Evolutionary conservation across 2,113 vertebrate genomes (phyloP).

Genomic region (Martes martes): DNA sequence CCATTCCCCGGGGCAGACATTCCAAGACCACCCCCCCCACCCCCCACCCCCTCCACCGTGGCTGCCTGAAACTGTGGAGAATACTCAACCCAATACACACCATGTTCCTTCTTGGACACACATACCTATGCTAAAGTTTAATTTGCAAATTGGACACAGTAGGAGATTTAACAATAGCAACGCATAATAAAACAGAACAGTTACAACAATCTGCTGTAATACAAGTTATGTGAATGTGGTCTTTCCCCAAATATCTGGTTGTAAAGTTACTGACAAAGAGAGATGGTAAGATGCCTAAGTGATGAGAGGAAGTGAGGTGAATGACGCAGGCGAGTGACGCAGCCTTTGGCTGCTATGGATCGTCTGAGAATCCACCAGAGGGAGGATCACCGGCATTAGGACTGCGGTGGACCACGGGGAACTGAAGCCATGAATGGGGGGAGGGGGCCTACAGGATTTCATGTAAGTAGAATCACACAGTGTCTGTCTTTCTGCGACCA

Average conservation of each 20-base stretch:
- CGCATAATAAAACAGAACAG: neutral
- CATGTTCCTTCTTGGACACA: neutral
- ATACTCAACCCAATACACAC: neutral
- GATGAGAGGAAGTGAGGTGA: neutral
- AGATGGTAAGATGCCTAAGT: neutral
- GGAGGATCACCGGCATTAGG: neutral
- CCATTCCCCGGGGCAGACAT: neutral
- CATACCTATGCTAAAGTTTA: neutral
- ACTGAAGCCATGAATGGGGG: neutral
- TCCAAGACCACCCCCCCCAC: neutral
- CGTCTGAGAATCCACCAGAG: neutral
- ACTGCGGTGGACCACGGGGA: fast-evolving
- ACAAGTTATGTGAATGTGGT: neutral
- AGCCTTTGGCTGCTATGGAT: neutral
- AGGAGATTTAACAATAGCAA: neutral
- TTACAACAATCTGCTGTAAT: neutral
- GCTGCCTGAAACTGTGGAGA: neutral
- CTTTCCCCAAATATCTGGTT: neutral
- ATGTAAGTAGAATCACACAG: neutral
- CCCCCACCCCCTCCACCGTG: too few relatives aligned
- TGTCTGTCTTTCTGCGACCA: neutral
- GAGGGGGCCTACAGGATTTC: neutral
- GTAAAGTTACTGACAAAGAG: neutral
- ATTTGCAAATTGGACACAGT: neutral
- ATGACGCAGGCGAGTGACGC: neutral